Percentiles rank a stretch among this genome's conserved stretches.
phyloP scores from a whole-genome alignment of 2,797 vertebrate genomes.

The Otolemur crassicaudatus region DNA sequence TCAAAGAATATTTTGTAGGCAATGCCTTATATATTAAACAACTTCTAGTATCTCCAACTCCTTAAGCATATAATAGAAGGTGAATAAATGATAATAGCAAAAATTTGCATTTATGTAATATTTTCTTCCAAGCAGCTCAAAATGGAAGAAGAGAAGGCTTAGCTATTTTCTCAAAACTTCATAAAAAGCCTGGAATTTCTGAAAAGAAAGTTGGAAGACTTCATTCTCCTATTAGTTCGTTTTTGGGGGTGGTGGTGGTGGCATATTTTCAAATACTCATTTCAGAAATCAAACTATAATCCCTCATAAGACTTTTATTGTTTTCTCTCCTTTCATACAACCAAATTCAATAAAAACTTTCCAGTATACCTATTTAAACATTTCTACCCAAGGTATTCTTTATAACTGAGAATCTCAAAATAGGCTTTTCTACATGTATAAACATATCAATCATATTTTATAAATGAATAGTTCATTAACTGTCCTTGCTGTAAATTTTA shows the following conservation, averaged over 20 bases:
- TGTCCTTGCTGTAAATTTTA: constrained; percentile 31
- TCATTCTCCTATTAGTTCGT: not conserved
- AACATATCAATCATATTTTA: constrained; percentile 18
- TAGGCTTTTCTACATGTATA: not conserved
- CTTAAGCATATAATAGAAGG: constrained; percentile 52
- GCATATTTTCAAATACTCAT: constrained; percentile 10
- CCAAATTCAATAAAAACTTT: not conserved
- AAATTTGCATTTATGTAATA: constrained; percentile 76
- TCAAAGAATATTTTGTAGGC: not conserved
- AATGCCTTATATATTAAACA: constrained; percentile 10
- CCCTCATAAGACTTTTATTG: not conserved
- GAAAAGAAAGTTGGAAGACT: constrained; percentile 27
- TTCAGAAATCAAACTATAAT: not conserved
- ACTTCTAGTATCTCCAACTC: constrained; percentile 8
- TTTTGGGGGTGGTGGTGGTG: not conserved
- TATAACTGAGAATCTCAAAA: not conserved
- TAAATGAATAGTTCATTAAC: constrained; percentile 35
- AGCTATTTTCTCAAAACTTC: constrained; percentile 60
- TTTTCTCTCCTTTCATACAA: not conserved
- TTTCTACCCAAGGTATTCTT: not conserved
- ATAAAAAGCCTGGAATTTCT: constrained; percentile 57
- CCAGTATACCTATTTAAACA: not conserved
- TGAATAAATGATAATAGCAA: constrained; percentile 58
- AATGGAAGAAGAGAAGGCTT: constrained; percentile 54
- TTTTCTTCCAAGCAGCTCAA: constrained; percentile 57